Percentiles rank a stretch among this genome's conserved stretches.
Conservation (phyloP, 2,797 vertebrate genomes). For the Bufotes viridis region DNA sequence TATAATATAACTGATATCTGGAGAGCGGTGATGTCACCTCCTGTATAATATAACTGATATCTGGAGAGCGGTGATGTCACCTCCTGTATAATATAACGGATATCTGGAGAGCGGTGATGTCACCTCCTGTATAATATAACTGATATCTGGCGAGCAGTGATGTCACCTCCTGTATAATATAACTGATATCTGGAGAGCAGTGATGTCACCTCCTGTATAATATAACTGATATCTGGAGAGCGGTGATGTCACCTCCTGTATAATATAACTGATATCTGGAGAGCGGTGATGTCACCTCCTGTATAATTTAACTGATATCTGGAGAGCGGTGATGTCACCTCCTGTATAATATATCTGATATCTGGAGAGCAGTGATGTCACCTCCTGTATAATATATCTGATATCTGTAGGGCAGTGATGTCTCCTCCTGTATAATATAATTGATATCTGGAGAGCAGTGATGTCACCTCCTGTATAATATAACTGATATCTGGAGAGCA, state of each 20-base stretch:
- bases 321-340: no score
- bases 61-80: background rate
- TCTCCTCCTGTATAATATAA: no score
- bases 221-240: background rate
- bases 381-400: no score
- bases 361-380: no score
- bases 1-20: background rate
- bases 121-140: background rate
- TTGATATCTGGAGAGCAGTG: no score
- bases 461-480: no score
- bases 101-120: background rate
- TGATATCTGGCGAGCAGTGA: background rate
- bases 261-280: background rate
- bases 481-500: no score
- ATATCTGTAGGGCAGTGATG: no score
- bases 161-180: background rate
- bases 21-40: background rate
- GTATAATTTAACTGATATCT: no score
- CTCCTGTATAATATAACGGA: background rate
- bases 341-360: no score
- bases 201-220: background rate
- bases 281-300: background rate
- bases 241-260: background rate
- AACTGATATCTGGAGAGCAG: background rate
- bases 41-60: no score